Conservation (phyloP, 2,888 invertebrate genomes). For the Eilema depressum region DNA sequence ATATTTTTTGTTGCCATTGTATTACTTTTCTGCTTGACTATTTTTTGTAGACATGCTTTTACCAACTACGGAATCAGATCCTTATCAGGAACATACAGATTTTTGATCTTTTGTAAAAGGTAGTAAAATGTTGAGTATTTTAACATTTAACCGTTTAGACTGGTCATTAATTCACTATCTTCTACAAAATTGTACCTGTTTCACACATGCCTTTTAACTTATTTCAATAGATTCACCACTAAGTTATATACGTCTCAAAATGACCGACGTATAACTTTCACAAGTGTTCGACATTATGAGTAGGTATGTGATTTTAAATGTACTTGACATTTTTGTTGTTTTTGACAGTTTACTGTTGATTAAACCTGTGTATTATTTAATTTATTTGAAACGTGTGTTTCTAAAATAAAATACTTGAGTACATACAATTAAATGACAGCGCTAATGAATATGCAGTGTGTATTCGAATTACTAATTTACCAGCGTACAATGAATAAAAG, state of each 20-base stretch:
- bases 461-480: constrained; percentile 69
- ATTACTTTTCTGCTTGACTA: constrained; percentile 64
- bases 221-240: not conserved
- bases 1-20: constrained; percentile 54
- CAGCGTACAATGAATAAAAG: constrained; percentile 59
- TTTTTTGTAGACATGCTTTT: constrained; percentile 56
- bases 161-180: constrained; percentile 12
- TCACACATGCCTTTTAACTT: not conserved
- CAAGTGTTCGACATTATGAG: not conserved
- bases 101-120: constrained; percentile 32
- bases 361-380: constrained; percentile 51
- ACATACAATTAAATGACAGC: constrained; percentile 59
- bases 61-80: constrained; percentile 50
- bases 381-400: constrained; percentile 51
- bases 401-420: constrained; percentile 44
- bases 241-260: not conserved
- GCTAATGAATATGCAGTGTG: constrained; percentile 64
- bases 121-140: constrained; percentile 30
- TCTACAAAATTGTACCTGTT: not conserved
- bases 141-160: constrained; percentile 17
- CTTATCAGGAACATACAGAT: constrained; percentile 40
- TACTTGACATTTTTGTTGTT: constrained; percentile 27
- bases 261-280: not conserved
- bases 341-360: constrained; percentile 36
- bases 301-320: not conserved